Base-by-base conservation (phyloP, 35 echinoderm and acorn worm genomes). In the Acanthaster planci region DNA sequence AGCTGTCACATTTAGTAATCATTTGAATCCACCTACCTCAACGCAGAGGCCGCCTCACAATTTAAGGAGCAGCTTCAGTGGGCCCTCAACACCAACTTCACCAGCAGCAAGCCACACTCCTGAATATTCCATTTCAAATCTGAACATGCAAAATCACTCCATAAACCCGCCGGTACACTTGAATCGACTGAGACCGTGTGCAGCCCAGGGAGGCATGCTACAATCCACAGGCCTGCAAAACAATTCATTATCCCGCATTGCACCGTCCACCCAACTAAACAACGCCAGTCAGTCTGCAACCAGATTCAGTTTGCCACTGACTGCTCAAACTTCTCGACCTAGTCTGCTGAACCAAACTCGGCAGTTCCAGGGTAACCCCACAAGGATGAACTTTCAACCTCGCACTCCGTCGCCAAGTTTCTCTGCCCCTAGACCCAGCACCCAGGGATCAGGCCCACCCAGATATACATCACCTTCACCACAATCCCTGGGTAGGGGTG, bases 391-490 rank as follows among this genome's bases (percentile, higher is more conserved):
- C 64, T 30, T 72, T 72, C 64, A 31, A 72, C 64, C 30, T 30
- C 15, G 64, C 34, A 72, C 64, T 29, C 64, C 64, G 14, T 35
- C 64, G 1, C 23, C 23, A 19, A 30, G 22, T 52, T 81, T 21
- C 19, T 14, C 30, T n/a, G 56, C 32, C 35, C 81, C 27, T 29
- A 8, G 54, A 57, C 53, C 51, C 29, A 58, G 8, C 32, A 59
- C 81, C 81, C 81, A 54, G 36, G 15, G 56, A 58, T 9, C 81
- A 37, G 36, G 54, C 12, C 37, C 81, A 21, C 53, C 81, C n/a
- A 53, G 81, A 21, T 83, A 57, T 37, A 83, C 51, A 32, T 53
- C 81, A 14, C 53, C 12, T 64, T 51, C 35, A 59, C 12, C 52
- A 30, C 51, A 14, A 18, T 83, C 38, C 56, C 51, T 27, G 17